These are phyloP conservation scores for Perodicticus potto DNA, from an alignment of 2,797 vertebrate genomes.

Conservation along the genomic window DNA sequence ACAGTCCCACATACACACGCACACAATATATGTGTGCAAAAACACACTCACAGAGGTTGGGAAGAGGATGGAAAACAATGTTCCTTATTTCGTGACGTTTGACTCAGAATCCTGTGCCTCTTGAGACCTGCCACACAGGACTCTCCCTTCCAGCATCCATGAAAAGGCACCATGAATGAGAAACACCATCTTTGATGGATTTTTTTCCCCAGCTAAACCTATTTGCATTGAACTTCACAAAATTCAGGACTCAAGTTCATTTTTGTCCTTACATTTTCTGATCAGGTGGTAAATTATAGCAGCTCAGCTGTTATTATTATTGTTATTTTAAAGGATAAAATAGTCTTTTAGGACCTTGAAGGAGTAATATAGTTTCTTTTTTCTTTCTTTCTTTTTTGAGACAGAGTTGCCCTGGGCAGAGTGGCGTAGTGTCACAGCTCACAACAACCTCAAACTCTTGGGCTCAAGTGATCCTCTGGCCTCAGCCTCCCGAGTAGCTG, in stretches of 20 bases:
- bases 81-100: conserved; percentile 51
- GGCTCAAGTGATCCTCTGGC: no score
- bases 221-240: conserved; percentile 32
- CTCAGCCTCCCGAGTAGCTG: no score
- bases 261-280: not conserved
- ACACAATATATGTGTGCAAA: no score
- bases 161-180: not conserved
- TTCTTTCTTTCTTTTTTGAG: no score
- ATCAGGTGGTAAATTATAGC: not conserved
- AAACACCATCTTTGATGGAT: conserved; percentile 30
- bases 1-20: rapidly evolving
- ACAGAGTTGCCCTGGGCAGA: no score
- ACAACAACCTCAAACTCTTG: no score
- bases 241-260: not conserved
- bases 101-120: conserved; percentile 52
- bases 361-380: not conserved
- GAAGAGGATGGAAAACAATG: not conserved
- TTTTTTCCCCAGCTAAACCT: not conserved
- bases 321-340: not conserved
- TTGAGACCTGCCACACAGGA: not conserved
- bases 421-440: no score
- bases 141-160: not conserved
- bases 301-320: not conserved
- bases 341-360: not conserved
- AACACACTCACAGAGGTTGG: not conserved